Evolutionary conservation across 2,113 vertebrate genomes (phyloP).

Genomic region (Crypturellus undulatus): DNA sequence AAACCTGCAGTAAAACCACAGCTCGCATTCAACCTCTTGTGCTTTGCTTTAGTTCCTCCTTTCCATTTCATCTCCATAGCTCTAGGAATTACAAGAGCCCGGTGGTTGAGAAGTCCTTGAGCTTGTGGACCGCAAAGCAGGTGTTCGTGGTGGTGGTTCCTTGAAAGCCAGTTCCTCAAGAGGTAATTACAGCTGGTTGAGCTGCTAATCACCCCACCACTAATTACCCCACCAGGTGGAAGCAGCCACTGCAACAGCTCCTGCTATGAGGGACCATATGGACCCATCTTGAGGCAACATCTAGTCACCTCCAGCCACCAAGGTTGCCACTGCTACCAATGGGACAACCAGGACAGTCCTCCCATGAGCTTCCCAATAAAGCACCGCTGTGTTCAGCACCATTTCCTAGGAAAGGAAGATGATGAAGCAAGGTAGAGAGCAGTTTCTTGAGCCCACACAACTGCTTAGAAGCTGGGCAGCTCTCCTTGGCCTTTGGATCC

Average conservation of each 20-base stretch:
- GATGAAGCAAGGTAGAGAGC: background rate
- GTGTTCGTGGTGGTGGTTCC: background rate
- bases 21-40: background rate
- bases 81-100: background rate
- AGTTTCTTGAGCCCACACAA: accelerated
- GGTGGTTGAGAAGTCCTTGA: background rate
- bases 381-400: too few relatives aligned
- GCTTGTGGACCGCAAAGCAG: background rate
- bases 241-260: too few relatives aligned
- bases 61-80: background rate
- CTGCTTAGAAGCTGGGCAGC: too few relatives aligned
- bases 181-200: accelerated
- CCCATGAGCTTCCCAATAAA: too few relatives aligned
- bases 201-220: background rate
- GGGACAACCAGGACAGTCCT: too few relatives aligned
- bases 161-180: background rate
- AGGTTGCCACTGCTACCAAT: too few relatives aligned
- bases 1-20: background rate
- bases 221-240: too few relatives aligned
- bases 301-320: too few relatives aligned
- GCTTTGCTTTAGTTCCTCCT: background rate
- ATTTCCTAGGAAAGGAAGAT: too few relatives aligned
- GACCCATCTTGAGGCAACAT: too few relatives aligned
- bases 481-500: background rate
- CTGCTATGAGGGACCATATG: too few relatives aligned